These are phyloP conservation scores for Sitodiplosis mosellana DNA, from an alignment of 1,140 invertebrate species.

Conservation along the genomic window DNA sequence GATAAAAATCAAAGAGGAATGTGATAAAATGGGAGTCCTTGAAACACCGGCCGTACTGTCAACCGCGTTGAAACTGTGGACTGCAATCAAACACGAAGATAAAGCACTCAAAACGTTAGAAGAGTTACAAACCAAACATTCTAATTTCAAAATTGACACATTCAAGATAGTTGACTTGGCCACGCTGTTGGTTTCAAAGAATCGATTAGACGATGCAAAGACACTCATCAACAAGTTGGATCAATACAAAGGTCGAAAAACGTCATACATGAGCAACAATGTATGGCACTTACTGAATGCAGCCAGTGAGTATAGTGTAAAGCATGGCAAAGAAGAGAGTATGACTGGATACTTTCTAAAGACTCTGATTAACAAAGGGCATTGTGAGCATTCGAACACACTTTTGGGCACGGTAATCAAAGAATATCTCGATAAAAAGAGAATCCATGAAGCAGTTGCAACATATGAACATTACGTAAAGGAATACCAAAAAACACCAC, in stretches of 20 bases:
- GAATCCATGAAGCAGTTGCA: slow-evolving; percentile 22
- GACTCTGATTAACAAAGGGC: slow-evolving; percentile 22
- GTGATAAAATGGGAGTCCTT: slow-evolving; percentile 19
- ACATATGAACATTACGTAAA: slow-evolving; percentile 18
- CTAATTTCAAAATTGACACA: slow-evolving; percentile 27
- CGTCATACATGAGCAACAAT: slow-evolving; percentile 16
- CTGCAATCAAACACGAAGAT: slow-evolving; percentile 21
- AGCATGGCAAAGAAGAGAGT: slow-evolving; percentile 9
- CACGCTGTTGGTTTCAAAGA: slow-evolving; percentile 21
- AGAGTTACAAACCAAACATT: background rate
- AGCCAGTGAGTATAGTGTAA: slow-evolving; percentile 12
- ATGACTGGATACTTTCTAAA: slow-evolving; percentile 13
- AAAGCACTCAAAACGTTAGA: background rate
- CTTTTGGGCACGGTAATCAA: slow-evolving; percentile 28
- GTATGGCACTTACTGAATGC: slow-evolving; percentile 27
- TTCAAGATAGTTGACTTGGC: slow-evolving; percentile 31
- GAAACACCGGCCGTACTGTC: slow-evolving; percentile 27
- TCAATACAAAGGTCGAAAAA: slow-evolving; percentile 11
- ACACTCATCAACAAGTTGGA: slow-evolving; percentile 16
- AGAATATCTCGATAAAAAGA: slow-evolving; percentile 22
- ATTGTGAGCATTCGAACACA: slow-evolving; percentile 24
- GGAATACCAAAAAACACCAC: slow-evolving; percentile 25
- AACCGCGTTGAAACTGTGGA: slow-evolving; percentile 20
- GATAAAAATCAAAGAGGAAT: slow-evolving; percentile 21
- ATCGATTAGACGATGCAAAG: slow-evolving; percentile 23